Conservation (phyloP, 2,797 vertebrate species). For the Anisognathus igniventris region DNA sequence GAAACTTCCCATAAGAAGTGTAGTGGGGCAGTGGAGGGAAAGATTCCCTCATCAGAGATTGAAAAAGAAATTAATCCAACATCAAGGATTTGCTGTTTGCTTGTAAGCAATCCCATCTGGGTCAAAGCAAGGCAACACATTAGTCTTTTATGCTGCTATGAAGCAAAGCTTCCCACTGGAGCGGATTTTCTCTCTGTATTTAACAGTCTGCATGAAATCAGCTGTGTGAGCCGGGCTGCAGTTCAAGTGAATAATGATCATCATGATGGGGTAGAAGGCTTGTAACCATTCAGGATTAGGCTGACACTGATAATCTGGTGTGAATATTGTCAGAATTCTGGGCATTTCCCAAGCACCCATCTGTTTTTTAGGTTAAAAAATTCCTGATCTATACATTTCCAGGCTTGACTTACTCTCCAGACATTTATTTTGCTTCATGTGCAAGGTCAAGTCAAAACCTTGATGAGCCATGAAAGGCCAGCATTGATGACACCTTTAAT, state of each 20-base stretch:
- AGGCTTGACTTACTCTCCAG: not conserved
- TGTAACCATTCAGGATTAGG: not conserved
- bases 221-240: not conserved
- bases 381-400: not conserved
- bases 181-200: not conserved
- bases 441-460: not conserved
- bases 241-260: not conserved
- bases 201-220: not conserved
- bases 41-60: not conserved
- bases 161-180: not conserved
- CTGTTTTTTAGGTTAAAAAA: not conserved
- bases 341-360: not conserved
- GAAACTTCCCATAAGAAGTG: not conserved
- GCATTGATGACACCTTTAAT: not conserved
- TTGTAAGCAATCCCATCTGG: not conserved
- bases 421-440: not conserved
- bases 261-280: not conserved
- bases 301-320: not conserved
- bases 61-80: not conserved
- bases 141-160: not conserved
- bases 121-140: not conserved
- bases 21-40: accelerated
- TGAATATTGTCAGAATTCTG: not conserved
- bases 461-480: not conserved
- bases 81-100: not conserved